phyloP scores from a whole-genome alignment of 2,113 vertebrate species.

The Bettongia penicillata region DNA sequence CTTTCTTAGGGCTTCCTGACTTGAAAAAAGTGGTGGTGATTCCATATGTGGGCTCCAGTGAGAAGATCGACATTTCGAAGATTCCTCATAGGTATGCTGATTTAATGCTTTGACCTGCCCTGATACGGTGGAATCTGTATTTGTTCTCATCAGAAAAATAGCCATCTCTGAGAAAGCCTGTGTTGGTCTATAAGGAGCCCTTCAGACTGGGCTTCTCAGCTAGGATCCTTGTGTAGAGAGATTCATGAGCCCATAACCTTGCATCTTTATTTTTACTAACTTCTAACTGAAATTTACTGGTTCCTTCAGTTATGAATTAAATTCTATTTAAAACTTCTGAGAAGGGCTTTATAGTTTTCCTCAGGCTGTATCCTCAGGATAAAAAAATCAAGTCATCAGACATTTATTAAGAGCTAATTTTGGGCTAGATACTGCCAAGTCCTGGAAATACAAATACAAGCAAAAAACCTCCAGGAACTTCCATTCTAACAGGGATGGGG shows the following conservation, averaged over 20 bases:
- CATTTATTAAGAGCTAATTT: background rate
- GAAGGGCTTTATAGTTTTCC: background rate
- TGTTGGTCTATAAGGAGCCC: background rate
- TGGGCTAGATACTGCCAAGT: background rate
- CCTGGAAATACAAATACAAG: background rate
- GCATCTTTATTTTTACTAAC: background rate
- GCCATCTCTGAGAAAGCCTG: background rate
- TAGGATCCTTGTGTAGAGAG: background rate
- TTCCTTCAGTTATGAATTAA: background rate
- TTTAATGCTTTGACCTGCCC: accelerated
- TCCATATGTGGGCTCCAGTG: conserved; percentile 89
- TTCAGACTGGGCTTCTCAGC: accelerated
- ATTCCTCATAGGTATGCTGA: conserved; percentile 90
- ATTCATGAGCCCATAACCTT: background rate
- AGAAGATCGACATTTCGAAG: conserved; percentile 91
- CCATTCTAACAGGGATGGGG: background rate
- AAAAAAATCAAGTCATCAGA: background rate
- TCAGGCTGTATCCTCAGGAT: background rate
- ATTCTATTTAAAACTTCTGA: background rate
- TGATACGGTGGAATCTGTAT: accelerated
- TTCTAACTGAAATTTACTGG: background rate
- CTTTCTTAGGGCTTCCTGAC: conserved; percentile 91
- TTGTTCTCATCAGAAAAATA: accelerated
- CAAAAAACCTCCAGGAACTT: background rate
- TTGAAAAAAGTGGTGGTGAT: conserved; percentile 93